Conservation (phyloP, 2,797 vertebrate genomes). For the Smutsia temminckii region DNA sequence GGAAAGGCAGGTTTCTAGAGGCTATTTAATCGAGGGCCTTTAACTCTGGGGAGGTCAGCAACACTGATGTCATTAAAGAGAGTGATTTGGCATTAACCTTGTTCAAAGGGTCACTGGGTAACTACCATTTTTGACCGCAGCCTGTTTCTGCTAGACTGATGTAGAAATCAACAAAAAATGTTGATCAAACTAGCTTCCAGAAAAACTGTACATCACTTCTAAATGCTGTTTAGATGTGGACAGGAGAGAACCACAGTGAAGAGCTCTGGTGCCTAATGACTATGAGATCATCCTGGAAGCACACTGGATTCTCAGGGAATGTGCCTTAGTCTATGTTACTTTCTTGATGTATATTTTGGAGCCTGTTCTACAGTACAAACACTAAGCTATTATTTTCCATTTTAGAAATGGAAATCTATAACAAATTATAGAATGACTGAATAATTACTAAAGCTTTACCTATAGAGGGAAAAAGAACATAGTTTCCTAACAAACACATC, state of each 20-base stretch:
- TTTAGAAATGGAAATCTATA: not conserved
- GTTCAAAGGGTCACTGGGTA: not conserved
- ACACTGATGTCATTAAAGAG: not conserved
- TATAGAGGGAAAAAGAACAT: not conserved
- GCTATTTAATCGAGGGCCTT: not conserved
- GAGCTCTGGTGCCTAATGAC: not conserved
- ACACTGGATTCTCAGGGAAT: not conserved
- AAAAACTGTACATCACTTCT: not conserved
- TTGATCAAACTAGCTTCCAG: not conserved
- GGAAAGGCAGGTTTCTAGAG: not conserved
- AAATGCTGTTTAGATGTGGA: not conserved
- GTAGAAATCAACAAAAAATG: constrained; percentile 12
- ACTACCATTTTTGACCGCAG: not conserved
- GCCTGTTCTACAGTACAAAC: not conserved
- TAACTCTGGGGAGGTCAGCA: not conserved
- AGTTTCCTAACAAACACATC: not conserved
- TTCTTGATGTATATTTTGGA: not conserved
- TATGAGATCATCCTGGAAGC: not conserved
- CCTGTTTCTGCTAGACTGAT: not conserved
- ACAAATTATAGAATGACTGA: not conserved
- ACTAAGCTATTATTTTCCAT: not conserved
- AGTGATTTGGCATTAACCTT: not conserved
- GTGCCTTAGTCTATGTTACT: not conserved
- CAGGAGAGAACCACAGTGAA: not conserved
- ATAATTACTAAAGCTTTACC: not conserved